phyloP scores from a whole-genome alignment of 2,888 invertebrate species.

The Eustalomyia histrio region DNA sequence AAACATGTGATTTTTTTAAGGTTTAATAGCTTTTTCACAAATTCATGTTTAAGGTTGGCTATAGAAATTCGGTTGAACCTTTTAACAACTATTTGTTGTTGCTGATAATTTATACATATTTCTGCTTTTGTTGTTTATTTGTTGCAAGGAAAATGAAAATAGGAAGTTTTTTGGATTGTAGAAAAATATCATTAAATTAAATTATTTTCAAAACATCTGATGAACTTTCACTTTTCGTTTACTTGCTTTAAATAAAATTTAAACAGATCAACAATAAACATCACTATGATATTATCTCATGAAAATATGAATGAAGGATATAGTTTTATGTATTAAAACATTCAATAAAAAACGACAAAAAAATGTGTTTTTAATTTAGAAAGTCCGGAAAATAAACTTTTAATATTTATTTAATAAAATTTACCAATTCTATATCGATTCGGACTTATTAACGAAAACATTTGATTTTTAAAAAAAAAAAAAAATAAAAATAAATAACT shows the following conservation, averaged over 20 bases:
- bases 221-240: constrained; percentile 44
- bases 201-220: constrained; percentile 68
- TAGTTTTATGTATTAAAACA: too few relatives aligned
- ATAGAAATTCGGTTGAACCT: constrained; percentile 42
- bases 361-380: too few relatives aligned
- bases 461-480: too few relatives aligned
- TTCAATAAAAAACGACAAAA: too few relatives aligned
- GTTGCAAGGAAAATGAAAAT: constrained; percentile 30
- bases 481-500: too few relatives aligned
- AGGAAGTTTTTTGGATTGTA: constrained; percentile 33
- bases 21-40: constrained; percentile 39
- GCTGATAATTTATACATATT: constrained; percentile 17
- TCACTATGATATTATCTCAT: too few relatives aligned
- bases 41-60: background rate
- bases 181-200: constrained; percentile 67
- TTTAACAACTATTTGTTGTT: constrained; percentile 51
- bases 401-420: too few relatives aligned
- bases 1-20: constrained; percentile 44
- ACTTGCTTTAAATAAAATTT: constrained; percentile 5
- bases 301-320: too few relatives aligned
- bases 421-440: too few relatives aligned
- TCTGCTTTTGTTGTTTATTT: background rate
- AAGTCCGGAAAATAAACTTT: too few relatives aligned
- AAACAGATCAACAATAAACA: too few relatives aligned
- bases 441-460: too few relatives aligned